Evolutionary conservation across 2,113 vertebrate species (phyloP).

Genomic region (Perca fluviatilis): DNA sequence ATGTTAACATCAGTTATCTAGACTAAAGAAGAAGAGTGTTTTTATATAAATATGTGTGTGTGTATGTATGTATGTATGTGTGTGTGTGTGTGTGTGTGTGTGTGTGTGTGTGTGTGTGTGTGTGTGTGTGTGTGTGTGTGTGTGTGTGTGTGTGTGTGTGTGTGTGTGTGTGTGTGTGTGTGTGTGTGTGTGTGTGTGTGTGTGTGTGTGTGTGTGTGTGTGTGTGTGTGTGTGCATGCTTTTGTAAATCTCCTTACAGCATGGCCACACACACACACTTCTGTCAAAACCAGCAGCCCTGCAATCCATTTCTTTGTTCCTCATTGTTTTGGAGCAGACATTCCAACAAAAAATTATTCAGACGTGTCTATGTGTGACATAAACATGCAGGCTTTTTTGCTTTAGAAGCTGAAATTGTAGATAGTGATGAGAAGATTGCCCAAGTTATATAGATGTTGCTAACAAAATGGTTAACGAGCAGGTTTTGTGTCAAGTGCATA

Average conservation of each 20-base stretch:
- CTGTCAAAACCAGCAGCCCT: conserved; percentile 7
- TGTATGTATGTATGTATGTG: no score
- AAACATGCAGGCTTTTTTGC: neutral
- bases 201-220: no score
- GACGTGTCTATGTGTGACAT: conserved; percentile 44
- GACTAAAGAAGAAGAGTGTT: neutral
- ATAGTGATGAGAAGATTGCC: neutral
- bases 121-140: no score
- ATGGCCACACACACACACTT: no score
- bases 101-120: no score
- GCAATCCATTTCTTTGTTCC: neutral
- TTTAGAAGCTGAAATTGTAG: conserved; percentile 24
- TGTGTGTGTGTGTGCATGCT: no score
- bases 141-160: no score
- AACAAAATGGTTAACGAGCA: conserved; percentile 10
- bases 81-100: no score
- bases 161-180: no score
- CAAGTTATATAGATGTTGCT: neutral
- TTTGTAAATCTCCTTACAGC: no score
- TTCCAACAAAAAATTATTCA: conserved; percentile 41
- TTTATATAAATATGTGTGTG: no score
- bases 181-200: no score
- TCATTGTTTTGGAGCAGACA: conserved; percentile 30
- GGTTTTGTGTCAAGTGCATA: neutral
- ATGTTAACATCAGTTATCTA: neutral